A percentile compares a stretch with the other conserved stretches of the same genome.
Evolutionary conservation across 2,888 invertebrate species (phyloP).

Genomic region (Galerucella pusilla): DNA sequence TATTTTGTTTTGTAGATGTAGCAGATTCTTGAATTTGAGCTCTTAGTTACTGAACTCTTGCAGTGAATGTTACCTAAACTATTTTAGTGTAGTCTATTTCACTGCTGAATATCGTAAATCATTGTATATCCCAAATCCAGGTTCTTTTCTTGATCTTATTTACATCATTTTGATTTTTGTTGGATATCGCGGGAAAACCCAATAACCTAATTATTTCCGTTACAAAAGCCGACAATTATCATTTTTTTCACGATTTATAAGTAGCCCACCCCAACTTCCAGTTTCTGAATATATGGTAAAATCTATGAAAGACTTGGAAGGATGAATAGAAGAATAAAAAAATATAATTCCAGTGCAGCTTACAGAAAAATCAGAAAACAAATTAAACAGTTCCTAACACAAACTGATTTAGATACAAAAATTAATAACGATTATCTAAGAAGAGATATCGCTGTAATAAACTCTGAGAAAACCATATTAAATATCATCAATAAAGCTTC

Average conservation of each 20-base stretch:
- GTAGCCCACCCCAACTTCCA: neutral
- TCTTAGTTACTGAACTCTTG: no score
- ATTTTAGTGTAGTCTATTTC: neutral
- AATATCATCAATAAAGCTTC: slow-evolving; percentile 1
- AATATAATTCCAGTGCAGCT: no score
- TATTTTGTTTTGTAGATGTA: no score
- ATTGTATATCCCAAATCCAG: neutral
- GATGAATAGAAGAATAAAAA: no score
- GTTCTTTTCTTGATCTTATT: neutral
- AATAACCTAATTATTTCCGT: neutral
- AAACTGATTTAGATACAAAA: slow-evolving; percentile 3
- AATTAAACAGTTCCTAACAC: slow-evolving; percentile 1
- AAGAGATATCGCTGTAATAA: neutral
- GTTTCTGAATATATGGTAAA: neutral
- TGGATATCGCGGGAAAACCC: slow-evolving; percentile 4
- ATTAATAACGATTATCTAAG: neutral
- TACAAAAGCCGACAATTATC: neutral
- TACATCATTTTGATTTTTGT: slow-evolving; percentile 2
- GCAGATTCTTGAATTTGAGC: no score
- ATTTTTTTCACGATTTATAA: slow-evolving; percentile 1
- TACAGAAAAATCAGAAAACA: neutral
- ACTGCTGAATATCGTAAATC: slow-evolving; percentile 1
- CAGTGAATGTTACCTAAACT: no score
- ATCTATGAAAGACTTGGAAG: neutral
- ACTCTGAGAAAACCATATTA: neutral